Percentiles rank a stretch among this genome's conserved stretches.
Evolutionary conservation across 2,113 vertebrate genomes (phyloP).

Genomic region (Ochotona curzoniae): DNA sequence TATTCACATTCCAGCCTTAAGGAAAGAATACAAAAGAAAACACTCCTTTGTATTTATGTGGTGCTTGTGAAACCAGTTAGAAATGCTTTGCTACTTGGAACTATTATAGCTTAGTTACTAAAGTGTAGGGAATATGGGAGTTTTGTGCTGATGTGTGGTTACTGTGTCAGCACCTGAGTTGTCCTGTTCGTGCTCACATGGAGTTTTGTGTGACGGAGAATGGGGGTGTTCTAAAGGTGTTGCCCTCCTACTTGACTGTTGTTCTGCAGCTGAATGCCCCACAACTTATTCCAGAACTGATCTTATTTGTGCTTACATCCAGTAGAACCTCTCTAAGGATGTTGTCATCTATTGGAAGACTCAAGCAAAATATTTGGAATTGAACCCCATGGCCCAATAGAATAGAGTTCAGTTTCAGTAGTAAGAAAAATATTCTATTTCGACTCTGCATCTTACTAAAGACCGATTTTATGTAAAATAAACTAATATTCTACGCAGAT

Average conservation of each 20-base stretch:
- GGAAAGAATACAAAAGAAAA: not conserved
- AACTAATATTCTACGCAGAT: not conserved
- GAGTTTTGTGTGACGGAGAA: not conserved
- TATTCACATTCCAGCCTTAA: not conserved
- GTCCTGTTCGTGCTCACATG: not conserved
- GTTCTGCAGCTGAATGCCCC: not conserved
- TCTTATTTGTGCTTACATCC: not conserved
- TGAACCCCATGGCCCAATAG: not conserved
- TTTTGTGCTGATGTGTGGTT: not conserved
- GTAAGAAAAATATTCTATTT: not conserved
- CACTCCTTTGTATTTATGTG: not conserved
- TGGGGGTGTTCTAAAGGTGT: not conserved
- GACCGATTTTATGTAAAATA: not conserved
- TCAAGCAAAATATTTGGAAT: not conserved
- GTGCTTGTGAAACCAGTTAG: slow-evolving; percentile 47
- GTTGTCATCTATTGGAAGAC: not conserved
- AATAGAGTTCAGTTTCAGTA: not conserved
- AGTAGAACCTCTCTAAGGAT: not conserved
- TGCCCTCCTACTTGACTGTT: not conserved
- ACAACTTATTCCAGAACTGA: not conserved
- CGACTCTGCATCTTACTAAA: not conserved
- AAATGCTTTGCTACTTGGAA: slow-evolving; percentile 33
- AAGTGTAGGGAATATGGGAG: not conserved
- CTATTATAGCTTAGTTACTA: not conserved
- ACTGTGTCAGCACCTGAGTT: not conserved